phyloP scores from a whole-genome alignment of 2,888 invertebrate species.

The Phragmatobia fuliginosa region DNA sequence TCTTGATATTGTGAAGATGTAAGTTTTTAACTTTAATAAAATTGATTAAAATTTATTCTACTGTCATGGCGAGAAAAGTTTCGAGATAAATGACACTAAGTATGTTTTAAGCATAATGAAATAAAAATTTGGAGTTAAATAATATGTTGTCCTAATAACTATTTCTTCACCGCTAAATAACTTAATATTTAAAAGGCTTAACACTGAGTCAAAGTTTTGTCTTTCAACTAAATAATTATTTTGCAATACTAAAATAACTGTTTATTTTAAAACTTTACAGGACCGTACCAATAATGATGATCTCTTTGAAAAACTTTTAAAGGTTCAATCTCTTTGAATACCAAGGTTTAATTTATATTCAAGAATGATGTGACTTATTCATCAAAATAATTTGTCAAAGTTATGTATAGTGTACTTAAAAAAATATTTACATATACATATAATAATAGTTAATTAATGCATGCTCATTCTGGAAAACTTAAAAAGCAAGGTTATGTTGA shows the following conservation, averaged over 20 bases:
- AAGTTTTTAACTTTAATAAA: background rate
- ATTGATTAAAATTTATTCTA: background rate
- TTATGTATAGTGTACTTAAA: background rate
- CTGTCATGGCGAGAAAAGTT: background rate
- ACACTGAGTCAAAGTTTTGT: conserved; percentile 34
- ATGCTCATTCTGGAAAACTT: too few relatives aligned
- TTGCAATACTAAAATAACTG: conserved; percentile 31
- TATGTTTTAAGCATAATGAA: too few relatives aligned
- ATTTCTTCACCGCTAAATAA: conserved; percentile 20
- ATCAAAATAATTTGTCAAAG: background rate
- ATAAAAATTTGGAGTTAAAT: too few relatives aligned
- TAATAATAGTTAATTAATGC: too few relatives aligned
- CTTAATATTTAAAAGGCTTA: conserved; percentile 20
- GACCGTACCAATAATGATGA: conserved; percentile 24
- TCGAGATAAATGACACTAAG: too few relatives aligned
- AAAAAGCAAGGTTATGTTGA: too few relatives aligned
- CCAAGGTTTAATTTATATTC: background rate
- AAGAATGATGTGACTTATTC: background rate
- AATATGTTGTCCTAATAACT: too few relatives aligned
- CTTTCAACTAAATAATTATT: conserved; percentile 40
- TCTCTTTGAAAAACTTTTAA: conserved; percentile 36
- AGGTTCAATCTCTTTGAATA: conserved; percentile 24
- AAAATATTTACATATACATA: too few relatives aligned
- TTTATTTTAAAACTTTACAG: conserved; percentile 34
- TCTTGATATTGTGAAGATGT: background rate